These are phyloP conservation scores for Mastigias papua DNA, from an alignment of 30 jellyfish, hydroid and myxozoan species.

Conservation along the genomic window DNA sequence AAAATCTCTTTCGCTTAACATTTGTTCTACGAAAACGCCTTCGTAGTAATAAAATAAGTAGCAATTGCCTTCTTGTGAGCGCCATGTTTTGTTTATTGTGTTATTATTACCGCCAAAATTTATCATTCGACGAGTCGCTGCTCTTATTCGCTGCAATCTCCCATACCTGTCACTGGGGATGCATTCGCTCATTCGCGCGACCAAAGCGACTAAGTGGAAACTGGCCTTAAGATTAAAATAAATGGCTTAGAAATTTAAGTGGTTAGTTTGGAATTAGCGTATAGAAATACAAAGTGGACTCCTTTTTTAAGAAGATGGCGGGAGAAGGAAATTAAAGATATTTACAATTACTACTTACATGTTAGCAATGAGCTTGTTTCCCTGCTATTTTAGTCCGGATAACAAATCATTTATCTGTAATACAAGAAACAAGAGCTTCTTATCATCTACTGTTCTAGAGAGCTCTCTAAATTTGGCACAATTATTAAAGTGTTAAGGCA, in stretches of 20 bases:
- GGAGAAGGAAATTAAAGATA: background rate
- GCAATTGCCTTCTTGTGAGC: too few relatives aligned
- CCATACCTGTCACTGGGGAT: too few relatives aligned
- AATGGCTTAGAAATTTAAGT: background rate
- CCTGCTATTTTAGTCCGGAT: conserved; percentile 74
- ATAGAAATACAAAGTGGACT: background rate
- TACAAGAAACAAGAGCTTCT: background rate
- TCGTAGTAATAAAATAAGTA: too few relatives aligned
- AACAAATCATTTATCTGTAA: conserved; percentile 67
- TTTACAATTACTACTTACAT: conserved; percentile 31
- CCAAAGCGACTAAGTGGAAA: too few relatives aligned
- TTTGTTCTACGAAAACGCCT: too few relatives aligned
- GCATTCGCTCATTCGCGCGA: too few relatives aligned
- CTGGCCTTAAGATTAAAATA: background rate
- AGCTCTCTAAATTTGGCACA: background rate
- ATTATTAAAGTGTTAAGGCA: too few relatives aligned
- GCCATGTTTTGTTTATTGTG: too few relatives aligned
- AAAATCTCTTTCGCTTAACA: too few relatives aligned
- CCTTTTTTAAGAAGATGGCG: background rate
- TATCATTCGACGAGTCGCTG: too few relatives aligned
- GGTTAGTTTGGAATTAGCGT: background rate
- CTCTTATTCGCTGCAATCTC: too few relatives aligned
- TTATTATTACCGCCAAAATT: too few relatives aligned
- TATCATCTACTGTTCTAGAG: background rate
- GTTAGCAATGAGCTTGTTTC: conserved; percentile 58